Evolutionary conservation across 1,140 invertebrate species (phyloP), one percentile per base, ranked within the genome.

Genomic region (Hylaeus volcanicus): DNA sequence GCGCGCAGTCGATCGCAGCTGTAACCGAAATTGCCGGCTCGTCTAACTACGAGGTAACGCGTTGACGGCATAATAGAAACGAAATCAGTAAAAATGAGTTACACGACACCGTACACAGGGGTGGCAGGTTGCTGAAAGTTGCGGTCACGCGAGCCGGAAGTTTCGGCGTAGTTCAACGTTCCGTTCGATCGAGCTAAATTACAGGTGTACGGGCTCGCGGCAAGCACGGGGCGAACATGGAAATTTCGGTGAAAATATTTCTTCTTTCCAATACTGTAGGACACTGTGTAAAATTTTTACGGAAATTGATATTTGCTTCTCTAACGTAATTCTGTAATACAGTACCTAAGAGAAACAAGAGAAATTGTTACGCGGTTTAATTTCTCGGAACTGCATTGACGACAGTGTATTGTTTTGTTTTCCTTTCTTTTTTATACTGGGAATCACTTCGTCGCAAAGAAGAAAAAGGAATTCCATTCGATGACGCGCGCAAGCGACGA

Each of bases 101-200:
- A 14, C 41, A 60, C 14, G 37, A 60, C 41, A 37, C 26, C 53
- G 63, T 6, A 39, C 26, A 26, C 3, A 45, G 37, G 53, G 51
- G 51, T 37, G 64, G 63, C n/a, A 15, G 61, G 11, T n/a, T 12
- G 48, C 37, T 56, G 74, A 68, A 75, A 45, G 64, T 48, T 58
- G 43, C 26, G 26, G 74, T 48, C 74, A 76, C 74, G 74, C 74
- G 64, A 76, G 43, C 74, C 64, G 74, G 64, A 76, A 69, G 74
- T 76, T 76, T 69, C 43, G 74, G 53, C 39, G 15, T 12, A 14
- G 41, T n/a, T 68, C 43, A 15, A 66, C 39, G 39, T 66, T 66
- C 43, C 43, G 64, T 48, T 51, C 43, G 43, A n/a, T 11, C 15
- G n/a, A 1, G n/a, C 45, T 26, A 69, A 76, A 76, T 76, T 76